Evolutionary conservation across 2,797 vertebrate species (phyloP), one percentile per base, ranked within the genome.

Genomic region (Girardinus metallicus): DNA sequence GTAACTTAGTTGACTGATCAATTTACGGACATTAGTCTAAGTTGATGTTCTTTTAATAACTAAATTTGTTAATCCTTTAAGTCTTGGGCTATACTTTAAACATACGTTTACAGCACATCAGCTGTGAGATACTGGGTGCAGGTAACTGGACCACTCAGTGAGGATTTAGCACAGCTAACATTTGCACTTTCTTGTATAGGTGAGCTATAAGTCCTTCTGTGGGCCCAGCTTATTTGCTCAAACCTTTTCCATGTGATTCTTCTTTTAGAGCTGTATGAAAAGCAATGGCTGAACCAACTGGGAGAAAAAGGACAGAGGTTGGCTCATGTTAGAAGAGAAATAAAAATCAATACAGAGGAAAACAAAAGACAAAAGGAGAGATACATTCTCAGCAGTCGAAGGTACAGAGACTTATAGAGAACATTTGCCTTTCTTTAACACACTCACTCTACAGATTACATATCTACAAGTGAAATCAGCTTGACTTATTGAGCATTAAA

Each of bases 311-410:
- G 49, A 66, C 1, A 77, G 74, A 77, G n/a, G 74, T 70, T 72
- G 75, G 68, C 47, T 51, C 34, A 84, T 73, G 51, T 60, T 68
- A 26, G 16, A n/a, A 74, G 18, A 84, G 73, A 76, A 57, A 74
- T 71, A 74, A 79, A 84, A 86, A 84, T 84, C 78, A 85, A 83
- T 76, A 44, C 36, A 62, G 71, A 76, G 16, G 26, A 78, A 62
- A 74, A 41, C 41, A 71, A 39, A 26, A 74, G 60, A 78, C 55
- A 74, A 74, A 80, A 72, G 7, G 29, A 77, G 75, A 75, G 70
- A 81, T 8, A 36, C 70, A 66, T 71, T 80, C 13, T 41, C n/a
- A n/a, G 44, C 51, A 72, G 75, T 44, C 77, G 7, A 79, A 26
- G 76, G 78, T 26, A 53, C 21, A 55, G 43, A 51, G 79, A 71